phyloP scores from a whole-genome alignment of 2,797 vertebrate species.

The Neostethus bicornis region DNA sequence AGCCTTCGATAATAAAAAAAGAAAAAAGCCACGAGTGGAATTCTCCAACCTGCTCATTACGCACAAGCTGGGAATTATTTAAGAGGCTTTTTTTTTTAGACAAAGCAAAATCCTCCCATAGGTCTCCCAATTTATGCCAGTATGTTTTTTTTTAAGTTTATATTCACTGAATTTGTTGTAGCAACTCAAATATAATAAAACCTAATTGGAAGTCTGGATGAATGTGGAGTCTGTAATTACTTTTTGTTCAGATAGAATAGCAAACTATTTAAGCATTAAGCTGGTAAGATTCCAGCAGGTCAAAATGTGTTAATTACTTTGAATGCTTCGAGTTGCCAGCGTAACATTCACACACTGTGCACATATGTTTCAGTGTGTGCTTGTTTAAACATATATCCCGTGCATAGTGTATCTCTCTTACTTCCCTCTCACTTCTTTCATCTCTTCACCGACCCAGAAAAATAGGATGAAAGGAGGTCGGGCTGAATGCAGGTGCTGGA shows the following conservation, averaged over 20 bases:
- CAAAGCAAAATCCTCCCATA: conserved; percentile 3
- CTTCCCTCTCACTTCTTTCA: conserved; percentile 4
- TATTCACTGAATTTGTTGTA: conserved; percentile 5
- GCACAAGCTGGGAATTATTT: conserved; percentile 25
- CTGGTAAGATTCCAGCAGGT: neutral
- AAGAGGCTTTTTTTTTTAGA: conserved; percentile 5
- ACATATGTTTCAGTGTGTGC: neutral
- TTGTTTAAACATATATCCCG: neutral
- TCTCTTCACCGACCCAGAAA: conserved; percentile 24
- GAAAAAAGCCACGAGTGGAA: conserved; percentile 22
- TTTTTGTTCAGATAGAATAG: neutral
- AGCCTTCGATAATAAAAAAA: conserved; percentile 38
- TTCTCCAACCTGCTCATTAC: conserved; percentile 34
- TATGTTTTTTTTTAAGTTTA: conserved; percentile 6
- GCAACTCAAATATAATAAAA: conserved; percentile 8
- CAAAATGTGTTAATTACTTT: neutral
- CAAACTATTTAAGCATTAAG: conserved; percentile 17
- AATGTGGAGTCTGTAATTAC: neutral
- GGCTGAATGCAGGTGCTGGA: neutral
- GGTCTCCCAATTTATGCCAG: conserved; percentile 5
- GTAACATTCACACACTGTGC: neutral
- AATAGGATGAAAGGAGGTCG: conserved; percentile 1
- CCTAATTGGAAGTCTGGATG: conserved; percentile 10
- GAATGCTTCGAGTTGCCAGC: neutral
- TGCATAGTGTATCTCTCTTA: neutral